These are phyloP conservation scores for Lycodopsis pacificus DNA, from an alignment of 2,797 vertebrate species.

Conservation along the genomic window DNA sequence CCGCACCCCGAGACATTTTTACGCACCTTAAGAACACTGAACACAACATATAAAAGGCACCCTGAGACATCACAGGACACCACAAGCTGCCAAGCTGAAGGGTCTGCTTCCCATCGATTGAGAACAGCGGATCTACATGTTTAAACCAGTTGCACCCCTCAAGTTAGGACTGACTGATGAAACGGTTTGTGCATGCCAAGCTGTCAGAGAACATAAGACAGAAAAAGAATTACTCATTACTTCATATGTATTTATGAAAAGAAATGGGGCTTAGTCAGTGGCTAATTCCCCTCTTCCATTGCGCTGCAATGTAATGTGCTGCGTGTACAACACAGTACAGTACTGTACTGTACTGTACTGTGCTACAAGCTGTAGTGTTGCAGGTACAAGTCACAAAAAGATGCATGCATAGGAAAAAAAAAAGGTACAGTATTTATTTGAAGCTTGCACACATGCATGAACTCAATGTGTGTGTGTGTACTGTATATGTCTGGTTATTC, in stretches of 20 bases:
- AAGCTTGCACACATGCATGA: conserved; percentile 18
- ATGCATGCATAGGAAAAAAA: neutral
- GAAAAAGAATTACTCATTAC: conserved; percentile 42
- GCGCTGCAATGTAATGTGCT: neutral
- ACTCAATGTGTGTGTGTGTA: conserved; percentile 6
- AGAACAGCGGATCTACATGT: conserved; percentile 20
- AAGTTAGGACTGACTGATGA: conserved; percentile 46
- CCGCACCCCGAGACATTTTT: conserved; percentile 15
- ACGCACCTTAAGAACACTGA: conserved; percentile 17
- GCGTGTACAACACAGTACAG: neutral
- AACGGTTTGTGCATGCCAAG: conserved; percentile 34
- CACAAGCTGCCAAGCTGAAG: conserved; percentile 35
- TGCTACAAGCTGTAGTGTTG: conserved; percentile 20
- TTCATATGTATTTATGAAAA: conserved; percentile 48
- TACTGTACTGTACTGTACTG: neutral
- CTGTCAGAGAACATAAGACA: conserved; percentile 43
- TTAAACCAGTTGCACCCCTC: conserved; percentile 47
- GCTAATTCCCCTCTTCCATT: conserved; percentile 8
- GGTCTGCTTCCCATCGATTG: conserved; percentile 59
- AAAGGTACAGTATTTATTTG: conserved; percentile 1
- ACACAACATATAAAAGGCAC: conserved; percentile 21
- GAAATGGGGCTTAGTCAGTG: conserved; percentile 18
- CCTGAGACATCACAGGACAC: conserved; percentile 58
- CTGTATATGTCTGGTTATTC: conserved; percentile 30
- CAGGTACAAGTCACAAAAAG: conserved; percentile 3